Conservation (phyloP, 92 coral and sea anemone species). For the Porites cylindrica region DNA sequence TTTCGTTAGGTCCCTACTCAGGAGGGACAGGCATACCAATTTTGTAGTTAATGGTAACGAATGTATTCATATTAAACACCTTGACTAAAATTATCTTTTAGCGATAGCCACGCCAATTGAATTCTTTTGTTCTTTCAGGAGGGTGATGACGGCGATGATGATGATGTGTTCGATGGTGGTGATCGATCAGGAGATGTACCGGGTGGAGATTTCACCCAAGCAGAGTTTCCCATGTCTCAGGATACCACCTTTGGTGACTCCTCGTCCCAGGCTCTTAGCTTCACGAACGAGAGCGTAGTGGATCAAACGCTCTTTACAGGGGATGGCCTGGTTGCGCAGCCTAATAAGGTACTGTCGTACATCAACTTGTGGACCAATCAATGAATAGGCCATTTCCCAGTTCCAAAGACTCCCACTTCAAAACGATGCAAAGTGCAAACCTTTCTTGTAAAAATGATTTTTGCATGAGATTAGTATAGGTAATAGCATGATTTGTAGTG, state of each 20-base stretch:
- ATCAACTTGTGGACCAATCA: neutral
- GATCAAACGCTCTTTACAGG: slow-evolving; percentile 94
- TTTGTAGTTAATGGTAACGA: no score
- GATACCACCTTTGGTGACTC: slow-evolving; percentile 82
- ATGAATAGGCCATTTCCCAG: neutral
- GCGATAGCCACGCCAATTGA: neutral
- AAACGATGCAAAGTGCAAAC: no score
- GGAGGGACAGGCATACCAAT: no score
- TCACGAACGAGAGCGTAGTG: slow-evolving; percentile 75
- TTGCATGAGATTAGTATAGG: no score
- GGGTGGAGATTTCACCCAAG: slow-evolving; percentile 53
- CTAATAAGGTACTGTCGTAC: slow-evolving; percentile 76
- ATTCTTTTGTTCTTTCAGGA: slow-evolving; percentile 1
- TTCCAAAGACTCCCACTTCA: no score
- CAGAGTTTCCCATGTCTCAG: slow-evolving; percentile 55
- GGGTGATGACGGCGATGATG: slow-evolving; percentile 73
- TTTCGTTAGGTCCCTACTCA: no score
- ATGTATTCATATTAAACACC: no score
- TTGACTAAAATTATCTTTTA: neutral
- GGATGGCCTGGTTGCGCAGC: slow-evolving; percentile 96
- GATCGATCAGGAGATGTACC: slow-evolving; percentile 41
- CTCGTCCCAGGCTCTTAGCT: slow-evolving; percentile 88
- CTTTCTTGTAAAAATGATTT: no score
- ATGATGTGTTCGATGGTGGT: slow-evolving; percentile 44
- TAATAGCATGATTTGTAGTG: no score